Evolutionary conservation across 1,140 invertebrate genomes (phyloP).

Genomic region (Drosophila biarmipes): DNA sequence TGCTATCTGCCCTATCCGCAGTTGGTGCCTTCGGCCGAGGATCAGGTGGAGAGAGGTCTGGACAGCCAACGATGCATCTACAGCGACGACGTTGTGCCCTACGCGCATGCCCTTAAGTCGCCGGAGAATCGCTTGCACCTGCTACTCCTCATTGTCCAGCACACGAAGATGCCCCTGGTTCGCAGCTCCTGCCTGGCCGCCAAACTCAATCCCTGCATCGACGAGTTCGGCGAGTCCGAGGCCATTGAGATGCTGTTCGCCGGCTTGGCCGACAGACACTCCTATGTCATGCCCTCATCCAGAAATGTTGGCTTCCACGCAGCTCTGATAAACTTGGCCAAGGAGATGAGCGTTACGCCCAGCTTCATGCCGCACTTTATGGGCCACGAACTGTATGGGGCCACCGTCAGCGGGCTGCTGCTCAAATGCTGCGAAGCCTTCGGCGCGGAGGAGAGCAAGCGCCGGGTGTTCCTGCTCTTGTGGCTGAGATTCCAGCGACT

Average conservation of each 20-base stretch:
- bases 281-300: constrained; percentile 16
- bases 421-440: constrained; percentile 83
- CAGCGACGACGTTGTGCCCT: constrained; percentile 87
- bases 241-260: constrained; percentile 84
- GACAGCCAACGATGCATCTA: constrained; percentile 88
- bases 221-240: constrained; percentile 84
- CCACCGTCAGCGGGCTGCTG: constrained; percentile 85
- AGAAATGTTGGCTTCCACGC: constrained; percentile 15
- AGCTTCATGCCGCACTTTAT: constrained; percentile 87
- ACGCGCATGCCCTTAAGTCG: constrained; percentile 88
- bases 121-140: constrained; percentile 86
- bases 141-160: constrained; percentile 85
- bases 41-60: constrained; percentile 72
- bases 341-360: constrained; percentile 85
- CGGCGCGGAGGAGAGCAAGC: constrained; percentile 56
- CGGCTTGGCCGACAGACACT: constrained; percentile 30
- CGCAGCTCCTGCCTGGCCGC: constrained; percentile 84
- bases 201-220: constrained; percentile 69
- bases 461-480: constrained; percentile 86
- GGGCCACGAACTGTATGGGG: constrained; percentile 87
- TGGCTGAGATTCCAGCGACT: constrained; percentile 87
- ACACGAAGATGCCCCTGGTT: constrained; percentile 87
- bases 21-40: neutral
- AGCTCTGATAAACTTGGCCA: constrained; percentile 45
- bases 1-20: constrained; percentile 86